Base-by-base conservation (phyloP, 2,113 vertebrate genomes). In the Silurus meridionalis region DNA sequence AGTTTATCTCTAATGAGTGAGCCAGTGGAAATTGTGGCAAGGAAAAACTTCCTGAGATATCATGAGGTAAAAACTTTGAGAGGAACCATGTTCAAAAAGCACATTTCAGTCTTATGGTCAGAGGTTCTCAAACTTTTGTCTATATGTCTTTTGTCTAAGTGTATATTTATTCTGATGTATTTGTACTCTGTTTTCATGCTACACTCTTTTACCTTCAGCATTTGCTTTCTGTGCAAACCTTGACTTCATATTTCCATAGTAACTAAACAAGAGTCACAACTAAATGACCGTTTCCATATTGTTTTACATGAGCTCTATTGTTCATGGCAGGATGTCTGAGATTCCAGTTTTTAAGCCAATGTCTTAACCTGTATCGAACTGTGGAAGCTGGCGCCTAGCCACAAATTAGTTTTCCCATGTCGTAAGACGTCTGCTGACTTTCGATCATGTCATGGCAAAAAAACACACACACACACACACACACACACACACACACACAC, bases 381-480 rank as follows among this genome's bases (percentile, higher is more conserved):
- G 60, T 58, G 25, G 19, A 25, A 28, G 5, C 25, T 89, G 83
- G 75, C 81, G 25, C 48, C 19, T 25, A 64, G 79, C 69, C 79
- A 83, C 8, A 67, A 48, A 85, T 77, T 66, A 21, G 23, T 21
- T 46, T 86, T 89, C 86, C 66, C 87, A 90, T 80, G 55, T 25
- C 52, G 66, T 74, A 37, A 83, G 15, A 58, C 11, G 0, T 78
- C 79, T 69, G 55, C 69, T 85, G 61, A 79, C 28, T 75, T 8
- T 80, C 3, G 19, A 52, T 14, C 25, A 50, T 63, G 52, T 72
- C 85, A 81, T 84, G 77, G 83, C 78, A 82, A 89, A 53, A 28
- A 46, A 55, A 74, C 66, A 37, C 28, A 37, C 28, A 37, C 28
- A 37, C 37, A 37, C 37, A 37, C 37, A 37, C 37, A 37, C 37